These are phyloP conservation scores for Polydrusus cervinus DNA, from an alignment of 2,888 invertebrate species.

Conservation along the genomic window DNA sequence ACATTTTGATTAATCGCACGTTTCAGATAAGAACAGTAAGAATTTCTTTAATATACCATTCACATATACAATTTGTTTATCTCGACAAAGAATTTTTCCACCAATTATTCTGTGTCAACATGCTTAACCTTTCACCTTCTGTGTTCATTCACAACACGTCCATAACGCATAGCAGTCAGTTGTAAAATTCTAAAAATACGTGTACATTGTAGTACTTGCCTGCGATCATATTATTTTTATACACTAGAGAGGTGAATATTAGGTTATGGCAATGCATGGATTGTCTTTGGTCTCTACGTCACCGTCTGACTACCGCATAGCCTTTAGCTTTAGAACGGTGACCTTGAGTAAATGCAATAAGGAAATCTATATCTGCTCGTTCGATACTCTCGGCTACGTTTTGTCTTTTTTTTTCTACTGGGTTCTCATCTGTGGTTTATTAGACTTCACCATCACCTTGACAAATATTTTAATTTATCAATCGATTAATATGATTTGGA, in stretches of 20 bases:
- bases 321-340: constrained; percentile 67
- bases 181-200: constrained; percentile 33
- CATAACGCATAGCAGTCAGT: not conserved
- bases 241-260: constrained; percentile 22
- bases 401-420: constrained; percentile 15
- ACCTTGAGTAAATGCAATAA: constrained; percentile 68
- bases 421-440: not conserved
- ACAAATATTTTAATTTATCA: no score
- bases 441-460: not conserved
- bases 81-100: no score
- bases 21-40: no score
- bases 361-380: constrained; percentile 62
- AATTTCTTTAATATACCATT: no score
- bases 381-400: constrained; percentile 32
- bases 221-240: constrained; percentile 34
- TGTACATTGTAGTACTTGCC: not conserved
- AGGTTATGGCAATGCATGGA: constrained; percentile 32
- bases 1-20: no score
- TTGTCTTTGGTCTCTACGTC: constrained; percentile 23
- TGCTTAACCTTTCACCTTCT: not conserved
- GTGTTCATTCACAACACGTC: constrained; percentile 10
- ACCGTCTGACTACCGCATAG: constrained; percentile 59
- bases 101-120: no score
- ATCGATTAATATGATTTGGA: no score
- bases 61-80: no score